Base-by-base conservation (phyloP, 2,113 vertebrate species). In the Phylloscopus trochilus region DNA sequence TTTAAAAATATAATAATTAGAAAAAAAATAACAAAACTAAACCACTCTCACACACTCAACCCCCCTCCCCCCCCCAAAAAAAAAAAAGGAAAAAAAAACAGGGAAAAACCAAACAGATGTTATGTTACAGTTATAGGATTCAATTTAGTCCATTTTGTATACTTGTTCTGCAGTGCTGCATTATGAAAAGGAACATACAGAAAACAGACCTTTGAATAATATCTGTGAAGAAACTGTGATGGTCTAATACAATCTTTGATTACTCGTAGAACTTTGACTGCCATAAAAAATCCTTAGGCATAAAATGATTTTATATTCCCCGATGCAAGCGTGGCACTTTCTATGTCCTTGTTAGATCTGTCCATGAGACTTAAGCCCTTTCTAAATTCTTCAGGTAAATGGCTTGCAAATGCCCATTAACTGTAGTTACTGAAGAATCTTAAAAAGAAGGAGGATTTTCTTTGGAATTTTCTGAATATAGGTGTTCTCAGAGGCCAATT, bases 41-140 rank as follows among this genome's bases (percentile, higher is more conserved):
- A 21, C 3, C 12, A 37, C 15, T 13, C 8, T 19, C 23, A 19
- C 23, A 55, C 14, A 28, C 11, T 22, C 28, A 27, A 24, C 0
- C 37, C 10, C 37, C 37, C 8, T 39, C n/a, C 2, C 2, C 4
- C 7, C 5, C 4, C 2, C 7, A 22, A 22, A 41, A 44, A 68
- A 18, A 14, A 33, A 33, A 10, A 13, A 14, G n/a, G n/a, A 43
- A 7, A 16, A 10, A 15, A 11, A 41, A 9, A 30, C 19, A 18
- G 13, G 31, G 16, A 19, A 24, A 51, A 35, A 6, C 2, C 5
- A 23, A 39, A 16, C 5, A 41, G 8, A 58, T 44, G 6, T 46
- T 19, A 17, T 15, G 4, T 76, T 44, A 20, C n/a, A 53, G 23
- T 8, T 77, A 20, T 30, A 58, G 24, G 27, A 53, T 51, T 56